phyloP scores from a whole-genome alignment of 2,797 vertebrate species.

The Mastacembelus armatus region DNA sequence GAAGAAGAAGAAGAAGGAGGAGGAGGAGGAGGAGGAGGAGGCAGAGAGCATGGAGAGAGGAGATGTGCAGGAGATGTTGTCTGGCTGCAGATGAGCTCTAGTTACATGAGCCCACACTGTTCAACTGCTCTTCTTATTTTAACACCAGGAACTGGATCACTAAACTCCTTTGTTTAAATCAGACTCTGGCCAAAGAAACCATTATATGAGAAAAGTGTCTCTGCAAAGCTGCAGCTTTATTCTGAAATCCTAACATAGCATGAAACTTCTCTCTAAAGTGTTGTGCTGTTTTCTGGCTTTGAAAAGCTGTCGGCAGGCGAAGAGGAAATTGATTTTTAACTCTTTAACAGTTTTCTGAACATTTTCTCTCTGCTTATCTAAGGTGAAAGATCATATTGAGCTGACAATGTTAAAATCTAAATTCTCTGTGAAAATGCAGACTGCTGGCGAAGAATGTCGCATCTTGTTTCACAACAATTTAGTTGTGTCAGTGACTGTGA shows the following conservation, averaged over 20 bases:
- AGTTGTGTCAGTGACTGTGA: neutral
- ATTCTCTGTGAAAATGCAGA: neutral
- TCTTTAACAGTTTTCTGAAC: neutral
- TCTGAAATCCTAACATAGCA: neutral
- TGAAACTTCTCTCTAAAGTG: constrained; percentile 25
- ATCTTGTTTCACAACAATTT: constrained; percentile 1
- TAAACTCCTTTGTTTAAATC: constrained; percentile 65
- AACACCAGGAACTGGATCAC: constrained; percentile 65
- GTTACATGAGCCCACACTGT: constrained; percentile 50
- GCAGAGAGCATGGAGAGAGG: neutral
- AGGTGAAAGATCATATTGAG: constrained; percentile 7
- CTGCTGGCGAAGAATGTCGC: neutral
- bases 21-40: constrained; percentile 27
- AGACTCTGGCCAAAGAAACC: constrained; percentile 55
- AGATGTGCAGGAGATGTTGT: constrained; percentile 41
- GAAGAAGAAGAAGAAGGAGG: constrained; percentile 13
- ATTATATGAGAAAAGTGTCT: constrained; percentile 46
- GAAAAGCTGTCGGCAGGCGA: constrained; percentile 3
- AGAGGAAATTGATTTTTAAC: constrained; percentile 8
- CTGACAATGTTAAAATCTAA: constrained; percentile 9
- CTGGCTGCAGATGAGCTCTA: constrained; percentile 64
- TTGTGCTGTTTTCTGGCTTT: constrained; percentile 19
- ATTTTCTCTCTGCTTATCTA: constrained; percentile 10
- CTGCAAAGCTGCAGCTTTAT: constrained; percentile 21
- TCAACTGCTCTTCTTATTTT: constrained; percentile 59